These are phyloP conservation scores for Dipodomys merriami DNA, from an alignment of 2,113 vertebrate species.

Conservation along the genomic window DNA sequence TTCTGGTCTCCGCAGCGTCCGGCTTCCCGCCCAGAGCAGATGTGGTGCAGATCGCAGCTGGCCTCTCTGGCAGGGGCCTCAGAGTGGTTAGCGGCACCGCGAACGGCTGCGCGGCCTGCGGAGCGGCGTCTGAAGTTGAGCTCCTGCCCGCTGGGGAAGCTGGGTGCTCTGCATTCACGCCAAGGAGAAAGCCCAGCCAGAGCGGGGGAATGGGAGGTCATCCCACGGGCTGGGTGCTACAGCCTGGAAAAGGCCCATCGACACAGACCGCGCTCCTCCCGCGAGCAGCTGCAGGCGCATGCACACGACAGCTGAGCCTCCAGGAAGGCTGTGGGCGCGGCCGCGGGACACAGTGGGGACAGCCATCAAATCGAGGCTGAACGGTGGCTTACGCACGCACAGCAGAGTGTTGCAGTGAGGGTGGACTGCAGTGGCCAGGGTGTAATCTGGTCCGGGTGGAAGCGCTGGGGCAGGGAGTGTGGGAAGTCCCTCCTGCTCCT, in stretches of 20 bases:
- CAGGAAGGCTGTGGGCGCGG: background rate
- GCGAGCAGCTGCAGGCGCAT: background rate
- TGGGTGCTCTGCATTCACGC: background rate
- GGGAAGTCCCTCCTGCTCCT: too few species aligned
- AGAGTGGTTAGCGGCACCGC: background rate
- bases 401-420: too few species aligned
- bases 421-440: background rate
- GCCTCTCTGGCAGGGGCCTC: constrained; percentile 14
- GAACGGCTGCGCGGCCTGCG: background rate
- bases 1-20: background rate
- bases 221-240: background rate
- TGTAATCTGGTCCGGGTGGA: background rate
- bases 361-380: too few species aligned
- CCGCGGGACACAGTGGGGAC: background rate
- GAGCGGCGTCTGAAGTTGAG: background rate
- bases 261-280: background rate
- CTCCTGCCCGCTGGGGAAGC: background rate
- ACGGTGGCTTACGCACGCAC: too few species aligned
- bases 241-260: background rate
- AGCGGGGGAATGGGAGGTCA: background rate
- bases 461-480: too few species aligned
- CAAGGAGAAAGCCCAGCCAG: background rate
- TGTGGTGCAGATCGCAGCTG: background rate
- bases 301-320: background rate
- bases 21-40: background rate